Evolutionary conservation across 2,113 vertebrate species (phyloP).

Genomic region (Microtus ochrogaster): DNA sequence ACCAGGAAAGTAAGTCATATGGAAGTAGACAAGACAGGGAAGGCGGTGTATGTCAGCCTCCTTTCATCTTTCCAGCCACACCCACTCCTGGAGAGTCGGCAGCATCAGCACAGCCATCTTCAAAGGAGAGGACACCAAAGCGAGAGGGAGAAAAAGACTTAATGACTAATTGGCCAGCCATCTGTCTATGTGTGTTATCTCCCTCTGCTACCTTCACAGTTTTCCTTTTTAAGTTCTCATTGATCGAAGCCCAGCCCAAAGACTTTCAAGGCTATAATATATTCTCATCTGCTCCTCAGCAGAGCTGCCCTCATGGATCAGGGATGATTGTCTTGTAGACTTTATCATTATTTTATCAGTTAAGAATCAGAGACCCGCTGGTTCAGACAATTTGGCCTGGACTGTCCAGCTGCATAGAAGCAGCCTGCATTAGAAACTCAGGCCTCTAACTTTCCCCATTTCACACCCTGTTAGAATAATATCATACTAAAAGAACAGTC

Average conservation of each 20-base stretch:
- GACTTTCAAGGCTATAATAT: constrained; percentile 68
- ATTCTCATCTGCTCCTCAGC: constrained; percentile 48
- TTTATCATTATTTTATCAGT: not conserved
- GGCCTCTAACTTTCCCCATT: not conserved
- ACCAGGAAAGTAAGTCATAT: constrained; percentile 63
- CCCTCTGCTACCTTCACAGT: constrained; percentile 66
- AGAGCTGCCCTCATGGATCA: not conserved
- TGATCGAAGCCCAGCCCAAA: constrained; percentile 69
- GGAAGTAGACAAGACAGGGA: constrained; percentile 53
- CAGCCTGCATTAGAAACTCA: not conserved
- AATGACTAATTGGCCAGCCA: constrained; percentile 78
- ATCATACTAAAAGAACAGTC: constrained; percentile 25
- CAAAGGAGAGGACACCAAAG: constrained; percentile 77
- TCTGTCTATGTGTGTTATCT: constrained; percentile 77
- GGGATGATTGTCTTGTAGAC: not conserved
- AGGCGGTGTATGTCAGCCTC: not conserved
- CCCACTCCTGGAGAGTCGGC: not conserved
- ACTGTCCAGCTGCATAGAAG: not conserved
- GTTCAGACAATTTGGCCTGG: not conserved
- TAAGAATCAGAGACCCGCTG: not conserved
- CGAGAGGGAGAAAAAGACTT: not conserved
- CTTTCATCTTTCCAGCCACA: constrained; percentile 76
- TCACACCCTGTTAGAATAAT: not conserved
- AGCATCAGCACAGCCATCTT: constrained; percentile 64
- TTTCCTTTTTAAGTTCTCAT: constrained; percentile 76